phyloP scores from a whole-genome alignment of 2,113 vertebrate species.

The Hoplias malabaricus region DNA sequence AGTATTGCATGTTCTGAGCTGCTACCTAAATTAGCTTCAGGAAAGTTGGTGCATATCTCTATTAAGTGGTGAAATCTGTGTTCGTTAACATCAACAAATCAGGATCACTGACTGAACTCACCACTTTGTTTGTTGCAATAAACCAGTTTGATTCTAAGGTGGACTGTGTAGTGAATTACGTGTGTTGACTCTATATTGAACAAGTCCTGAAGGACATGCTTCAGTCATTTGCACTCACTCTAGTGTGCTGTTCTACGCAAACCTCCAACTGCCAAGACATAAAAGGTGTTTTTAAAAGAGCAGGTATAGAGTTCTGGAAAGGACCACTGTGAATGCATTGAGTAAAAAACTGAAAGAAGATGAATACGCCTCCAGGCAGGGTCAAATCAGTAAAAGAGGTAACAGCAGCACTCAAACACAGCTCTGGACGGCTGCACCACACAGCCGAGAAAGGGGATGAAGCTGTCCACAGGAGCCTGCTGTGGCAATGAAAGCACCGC shows the following conservation, averaged over 20 bases:
- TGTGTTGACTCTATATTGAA: neutral
- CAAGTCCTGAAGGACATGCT: constrained; percentile 28
- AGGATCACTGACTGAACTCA: neutral
- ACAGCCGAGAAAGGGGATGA: neutral
- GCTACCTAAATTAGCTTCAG: too few species aligned
- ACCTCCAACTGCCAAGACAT: neutral
- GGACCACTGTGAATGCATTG: constrained; percentile 6
- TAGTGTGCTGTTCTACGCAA: neutral
- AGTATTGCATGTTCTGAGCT: too few species aligned
- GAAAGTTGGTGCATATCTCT: too few species aligned
- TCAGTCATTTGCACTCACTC: neutral
- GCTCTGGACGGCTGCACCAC: neutral
- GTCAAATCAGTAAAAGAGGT: constrained; percentile 28
- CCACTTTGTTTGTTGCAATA: neutral
- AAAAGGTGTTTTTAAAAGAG: constrained; percentile 20
- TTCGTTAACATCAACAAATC: too few species aligned
- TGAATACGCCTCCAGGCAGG: constrained; percentile 39
- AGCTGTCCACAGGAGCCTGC: neutral
- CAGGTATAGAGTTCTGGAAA: neutral
- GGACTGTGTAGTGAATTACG: neutral
- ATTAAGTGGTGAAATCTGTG: too few species aligned
- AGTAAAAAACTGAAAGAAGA: constrained; percentile 22
- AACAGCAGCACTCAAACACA: constrained; percentile 11
- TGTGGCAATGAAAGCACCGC: neutral
- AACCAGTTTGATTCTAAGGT: neutral